Percentiles rank a stretch among this genome's conserved stretches.
These are phyloP conservation scores for Seriola aureovittata DNA, from an alignment of 2,113 vertebrate genomes.

Conservation along the genomic window DNA sequence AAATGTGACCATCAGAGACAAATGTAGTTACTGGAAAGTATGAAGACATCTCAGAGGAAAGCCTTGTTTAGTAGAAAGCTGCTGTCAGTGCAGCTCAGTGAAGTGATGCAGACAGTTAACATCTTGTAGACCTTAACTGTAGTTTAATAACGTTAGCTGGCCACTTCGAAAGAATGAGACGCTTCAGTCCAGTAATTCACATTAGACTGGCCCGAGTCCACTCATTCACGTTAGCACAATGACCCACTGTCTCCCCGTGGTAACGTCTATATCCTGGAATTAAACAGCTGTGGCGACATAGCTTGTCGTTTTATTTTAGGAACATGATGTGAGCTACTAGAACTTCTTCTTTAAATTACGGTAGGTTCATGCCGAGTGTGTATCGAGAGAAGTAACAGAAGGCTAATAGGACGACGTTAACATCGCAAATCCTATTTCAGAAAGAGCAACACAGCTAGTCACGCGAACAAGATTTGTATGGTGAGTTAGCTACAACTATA, in stretches of 20 bases:
- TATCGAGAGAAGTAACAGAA: background rate
- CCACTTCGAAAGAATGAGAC: slow-evolving; percentile 45
- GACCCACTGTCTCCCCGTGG: slow-evolving; percentile 69
- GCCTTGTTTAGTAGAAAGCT: slow-evolving; percentile 43
- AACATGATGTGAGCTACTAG: background rate
- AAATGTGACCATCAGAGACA: slow-evolving; percentile 30
- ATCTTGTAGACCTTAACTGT: background rate
- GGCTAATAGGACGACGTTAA: background rate
- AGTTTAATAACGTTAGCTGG: slow-evolving; percentile 23
- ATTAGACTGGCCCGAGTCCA: slow-evolving; percentile 69
- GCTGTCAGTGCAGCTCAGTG: slow-evolving; percentile 32
- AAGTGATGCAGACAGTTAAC: slow-evolving; percentile 32
- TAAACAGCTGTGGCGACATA: slow-evolving; percentile 40
- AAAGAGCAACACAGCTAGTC: slow-evolving; percentile 52
- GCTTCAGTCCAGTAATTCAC: slow-evolving; percentile 63
- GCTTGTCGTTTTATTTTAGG: background rate
- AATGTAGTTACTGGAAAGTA: slow-evolving; percentile 36
- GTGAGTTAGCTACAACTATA: slow-evolving; percentile 48
- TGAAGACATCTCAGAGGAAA: slow-evolving; percentile 1
- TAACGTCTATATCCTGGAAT: slow-evolving; percentile 57
- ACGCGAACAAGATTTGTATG: slow-evolving; percentile 48
- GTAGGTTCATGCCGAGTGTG: background rate
- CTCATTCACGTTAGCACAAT: slow-evolving; percentile 78
- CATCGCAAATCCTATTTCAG: slow-evolving; percentile 5
- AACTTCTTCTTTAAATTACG: accelerated